A percentile compares a stretch with the other conserved stretches of the same genome.
phyloP scores from a whole-genome alignment of 2,888 invertebrate genomes.

The Heteromyza rotundicornis region DNA sequence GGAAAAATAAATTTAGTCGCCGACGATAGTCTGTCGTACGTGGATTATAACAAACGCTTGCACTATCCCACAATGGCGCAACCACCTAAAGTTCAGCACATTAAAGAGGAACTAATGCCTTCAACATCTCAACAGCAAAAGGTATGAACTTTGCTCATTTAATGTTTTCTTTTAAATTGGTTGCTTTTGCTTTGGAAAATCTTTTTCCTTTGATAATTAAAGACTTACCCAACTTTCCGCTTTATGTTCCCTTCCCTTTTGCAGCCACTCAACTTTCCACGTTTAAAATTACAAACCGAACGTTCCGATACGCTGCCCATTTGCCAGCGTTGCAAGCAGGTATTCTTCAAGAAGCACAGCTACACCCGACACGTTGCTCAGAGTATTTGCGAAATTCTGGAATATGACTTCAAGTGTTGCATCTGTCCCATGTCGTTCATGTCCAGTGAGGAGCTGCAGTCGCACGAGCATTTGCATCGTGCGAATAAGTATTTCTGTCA shows the following conservation, averaged over 20 bases:
- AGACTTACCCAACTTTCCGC: too few species aligned
- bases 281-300: constrained; percentile 52
- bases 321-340: constrained; percentile 57
- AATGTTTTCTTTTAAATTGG: too few species aligned
- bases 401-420: constrained; percentile 54
- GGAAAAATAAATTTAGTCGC: constrained; percentile 44
- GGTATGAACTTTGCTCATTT: too few species aligned
- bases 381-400: constrained; percentile 52
- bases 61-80: constrained; percentile 37
- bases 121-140: not conserved
- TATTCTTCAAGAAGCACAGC: constrained; percentile 54
- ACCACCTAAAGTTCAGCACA: constrained; percentile 43
- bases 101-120: constrained; percentile 34
- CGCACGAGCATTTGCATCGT: constrained; percentile 49
- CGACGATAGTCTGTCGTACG: constrained; percentile 44
- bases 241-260: constrained; percentile 3
- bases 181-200: too few species aligned
- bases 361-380: constrained; percentile 53
- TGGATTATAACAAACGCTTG: constrained; percentile 40
- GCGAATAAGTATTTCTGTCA: constrained; percentile 53
- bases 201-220: too few species aligned
- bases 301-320: constrained; percentile 52
- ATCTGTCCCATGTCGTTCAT: constrained; percentile 58
- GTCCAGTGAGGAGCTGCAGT: constrained; percentile 48
- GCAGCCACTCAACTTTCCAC: constrained; percentile 49